Evolutionary conservation across 2,113 vertebrate genomes (phyloP), one percentile per base, ranked within the genome.

Genomic region (Irena cyanogastra): DNA sequence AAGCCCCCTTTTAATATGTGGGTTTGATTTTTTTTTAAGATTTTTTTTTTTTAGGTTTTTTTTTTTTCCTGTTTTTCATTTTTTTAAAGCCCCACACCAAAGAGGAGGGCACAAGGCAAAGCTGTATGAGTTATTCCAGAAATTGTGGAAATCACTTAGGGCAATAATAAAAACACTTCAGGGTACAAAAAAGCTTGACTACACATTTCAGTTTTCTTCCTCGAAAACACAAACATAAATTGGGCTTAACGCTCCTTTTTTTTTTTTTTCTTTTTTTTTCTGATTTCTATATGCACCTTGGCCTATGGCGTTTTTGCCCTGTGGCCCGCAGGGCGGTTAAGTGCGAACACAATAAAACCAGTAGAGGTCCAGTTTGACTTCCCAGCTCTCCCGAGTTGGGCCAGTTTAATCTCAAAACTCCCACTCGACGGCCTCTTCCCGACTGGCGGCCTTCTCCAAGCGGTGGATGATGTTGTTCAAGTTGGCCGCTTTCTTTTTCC

Each of bases 401-500:
- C 93, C 95, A 95, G 96, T 97, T 96, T 96, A 97, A 97, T 97
- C 98, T 98, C 98, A 99, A 98, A 99, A 99, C 98, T 99, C 99
- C 99, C 99, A 99, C 98, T 99, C 99, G 54, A 98, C 98, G 89
- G 99, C 98, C 97, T 99, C 99, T 97, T 99, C 99, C 85, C 99
- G 98, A 96, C 99, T 99, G 52, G 99, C 99, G 31, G 99, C 99
- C 97, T 99, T 99, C 98, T 99, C 99, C 98, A 99, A 96, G 97
- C 99, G 98, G 98, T 99, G 99, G 98, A 99, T 99, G 97, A 99
- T 99, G 98, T 98, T 99, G 98, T 99, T 99, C 98, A 99, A 98
- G 98, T 99, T 99, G 81, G 99, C 99, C 41, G 99, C 99, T 97
- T 99, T 99, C 98, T 99, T 99, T 98, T 99, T 99, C 89, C 99